Evolutionary conservation across 2,888 invertebrate genomes (phyloP), one percentile per base, ranked within the genome.

Genomic region (Pedicia rivosa): DNA sequence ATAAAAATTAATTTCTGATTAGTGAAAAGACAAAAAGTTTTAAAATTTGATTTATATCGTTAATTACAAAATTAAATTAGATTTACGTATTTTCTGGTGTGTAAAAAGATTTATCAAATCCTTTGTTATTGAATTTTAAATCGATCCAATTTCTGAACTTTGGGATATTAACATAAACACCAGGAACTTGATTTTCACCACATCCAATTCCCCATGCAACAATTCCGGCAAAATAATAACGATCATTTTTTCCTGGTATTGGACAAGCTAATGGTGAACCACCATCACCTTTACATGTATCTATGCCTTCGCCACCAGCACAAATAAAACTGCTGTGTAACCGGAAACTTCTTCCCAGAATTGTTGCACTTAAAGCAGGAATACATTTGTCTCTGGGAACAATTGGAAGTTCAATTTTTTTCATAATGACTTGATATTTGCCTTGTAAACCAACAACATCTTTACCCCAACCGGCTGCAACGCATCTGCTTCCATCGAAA

Each of bases 151-250:
- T 54, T 2, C 76, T 63, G 9, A 74, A 65, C 20, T 63, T 53
- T 1, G 72, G 65, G 2, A 86, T 68, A 51, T 77, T 75, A 0
- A 72, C 78, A 51, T 84, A 86, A 0, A 82, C 78, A 1, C 79
- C 83, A 0, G 82, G 83, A 13, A 70, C 65, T 26, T 67, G 62
- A 35, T 66, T 60, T 12, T 61, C 61, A 0, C 80, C 82, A 48
- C 86, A 86, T 0, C 77, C 79, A 43, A 84, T 75, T 13, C 86
- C 84, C 84, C 84, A 86, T 1, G 83, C 73, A 0, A 84, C 83
- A 27, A 83, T 75, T 2, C 81, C 81, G 17, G 54, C 52, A 14
- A 59, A 53, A 36, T 52, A 51, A 28, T 42, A 56, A 10, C 51
- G 51, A 9, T 46, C 39, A 1, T 43, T 46, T 32, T 42, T 46